These are phyloP conservation scores for Aplidium turbinatum DNA, from an alignment of 23 tunicate species.

Conservation along the genomic window DNA sequence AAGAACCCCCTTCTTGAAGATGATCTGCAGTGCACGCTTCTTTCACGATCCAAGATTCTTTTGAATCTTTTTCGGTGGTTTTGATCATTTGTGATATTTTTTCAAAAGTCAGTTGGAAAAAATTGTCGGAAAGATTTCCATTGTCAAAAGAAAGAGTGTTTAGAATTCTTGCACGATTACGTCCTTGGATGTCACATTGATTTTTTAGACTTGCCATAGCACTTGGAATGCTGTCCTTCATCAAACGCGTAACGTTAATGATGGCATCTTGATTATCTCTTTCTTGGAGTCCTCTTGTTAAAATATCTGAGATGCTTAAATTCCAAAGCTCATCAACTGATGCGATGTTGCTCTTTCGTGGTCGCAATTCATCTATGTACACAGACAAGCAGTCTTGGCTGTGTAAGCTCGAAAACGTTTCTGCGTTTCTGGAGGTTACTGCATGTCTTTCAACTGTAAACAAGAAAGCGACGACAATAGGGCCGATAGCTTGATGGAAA, in stretches of 20 bases:
- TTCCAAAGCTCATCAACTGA: slow-evolving; percentile 43
- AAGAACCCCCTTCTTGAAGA: slow-evolving; percentile 79
- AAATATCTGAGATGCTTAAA: slow-evolving; percentile 28
- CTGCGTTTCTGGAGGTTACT: not conserved
- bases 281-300: not conserved
- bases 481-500: slow-evolving; percentile 1
- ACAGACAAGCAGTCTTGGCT: slow-evolving; percentile 38
- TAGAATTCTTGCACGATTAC: slow-evolving; percentile 43
- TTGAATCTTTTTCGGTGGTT: slow-evolving; percentile 18
- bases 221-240: slow-evolving; percentile 42
- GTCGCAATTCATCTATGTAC: slow-evolving; percentile 61
- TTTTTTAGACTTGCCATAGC: slow-evolving; percentile 51
- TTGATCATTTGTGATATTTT: slow-evolving; percentile 14
- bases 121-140: not conserved
- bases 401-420: slow-evolving; percentile 39
- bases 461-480: slow-evolving; percentile 42
- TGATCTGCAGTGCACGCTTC: slow-evolving; percentile 61
- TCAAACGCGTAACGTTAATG: slow-evolving; percentile 23
- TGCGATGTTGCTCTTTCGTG: slow-evolving; percentile 31
- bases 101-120: slow-evolving; percentile 28
- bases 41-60: slow-evolving; percentile 40
- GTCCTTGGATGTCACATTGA: slow-evolving; percentile 3
- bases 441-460: slow-evolving; percentile 61
- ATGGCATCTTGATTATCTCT: not conserved
- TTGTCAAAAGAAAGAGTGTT: slow-evolving; percentile 15